Base-by-base conservation (phyloP, 1,140 invertebrate genomes). In the Lethrus apterus region DNA sequence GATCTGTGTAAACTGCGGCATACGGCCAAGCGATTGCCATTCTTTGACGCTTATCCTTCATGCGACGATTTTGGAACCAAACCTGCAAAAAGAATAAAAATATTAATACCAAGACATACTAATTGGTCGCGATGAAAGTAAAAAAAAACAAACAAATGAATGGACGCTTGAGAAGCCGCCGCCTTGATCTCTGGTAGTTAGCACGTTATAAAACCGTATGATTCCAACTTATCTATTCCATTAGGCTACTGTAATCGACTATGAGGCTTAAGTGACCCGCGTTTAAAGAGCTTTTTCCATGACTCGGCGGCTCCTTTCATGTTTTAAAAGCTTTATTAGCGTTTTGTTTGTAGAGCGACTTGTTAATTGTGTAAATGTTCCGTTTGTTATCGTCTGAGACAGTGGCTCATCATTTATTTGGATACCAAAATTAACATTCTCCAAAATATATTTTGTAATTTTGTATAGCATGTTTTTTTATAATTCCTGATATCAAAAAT, bases 41-140 rank as follows among this genome's bases (percentile, higher is more conserved):
- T 5, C 91, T 69, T 64, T 98, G 93, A 0, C 94, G 76, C 59
- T 98, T 98, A 70, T 98, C 93, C 64, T 98, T 98, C 95, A 98
- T 98, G n/a, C 95, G 76, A 9, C 95, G 78, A 60, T 98, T 98
- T 78, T 98, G 95, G 64, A 98, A 98, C 95, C 95, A 98, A 2
- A 98, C 93, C 90, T 93, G 72, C 1, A 66, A 70, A 62, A 67
- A 66, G 64, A 56, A 63, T 53, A 57, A 54, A 32, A 49, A 34
- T 46, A 23, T 47, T 54, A 29, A 40, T 9, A 24, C 13, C 3
- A 19, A 40, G n/a, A 20, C 18, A 40, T 23, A 10, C 36, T 20
- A 40, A 40, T 40, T 40, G 23, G 36, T 21, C 17, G 21, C 21
- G 19, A 40, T 9, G 36, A 7, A 21, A 40, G 3, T 21, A 21